Evolutionary conservation across 2,113 vertebrate species (phyloP), one percentile per base, ranked within the genome.

Genomic region (Phyllopteryx taeniolatus): DNA sequence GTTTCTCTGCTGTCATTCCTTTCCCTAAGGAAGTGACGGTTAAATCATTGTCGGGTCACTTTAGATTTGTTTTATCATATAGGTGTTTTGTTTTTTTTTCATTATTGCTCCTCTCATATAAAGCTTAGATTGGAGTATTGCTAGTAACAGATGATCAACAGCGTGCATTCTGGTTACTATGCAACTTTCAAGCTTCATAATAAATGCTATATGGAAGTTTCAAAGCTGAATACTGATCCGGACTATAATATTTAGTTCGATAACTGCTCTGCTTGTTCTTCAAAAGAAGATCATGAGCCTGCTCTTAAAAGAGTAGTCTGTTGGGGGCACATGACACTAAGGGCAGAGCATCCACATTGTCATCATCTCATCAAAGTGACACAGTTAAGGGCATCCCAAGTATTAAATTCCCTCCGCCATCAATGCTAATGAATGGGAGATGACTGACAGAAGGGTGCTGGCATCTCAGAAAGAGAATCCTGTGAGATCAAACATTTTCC

Each of bases 121-220:
- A 73, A 77, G 70, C 73, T 76, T 63, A 62, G 43, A 73, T 73
- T 65, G 68, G 73, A 79, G 68, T 68, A 67, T 75, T 79, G 83
- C 77, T 78, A 74, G 82, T 78, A 79, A 83, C 80, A 83, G 79
- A 82, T 83, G 79, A 81, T 85, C 73, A 83, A 83, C 81, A 86
- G 66, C 75, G 79, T 80, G 79, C 79, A 77, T 81, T 88, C 84
- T 90, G 81, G 85, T 90, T 89, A 86, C 84, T 89, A 90, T 87
- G 88, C 88, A 86, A 90, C 67, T 82, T 75, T 78, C 20, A 60
- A 76, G 68, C 78, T 83, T 85, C 83, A 72, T 74, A 73, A 77
- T 71, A 77, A 75, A 53, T 75, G 66, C 62, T 78, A 67, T 76
- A 46, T 78, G 67, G 66, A 73, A 51, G 70, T 73, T 71, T 79